A percentile compares a stretch with the other conserved stretches of the same genome.
These are phyloP conservation scores for Neopipo cinnamomea DNA, from an alignment of 2,113 vertebrate genomes.

Conservation along the genomic window DNA sequence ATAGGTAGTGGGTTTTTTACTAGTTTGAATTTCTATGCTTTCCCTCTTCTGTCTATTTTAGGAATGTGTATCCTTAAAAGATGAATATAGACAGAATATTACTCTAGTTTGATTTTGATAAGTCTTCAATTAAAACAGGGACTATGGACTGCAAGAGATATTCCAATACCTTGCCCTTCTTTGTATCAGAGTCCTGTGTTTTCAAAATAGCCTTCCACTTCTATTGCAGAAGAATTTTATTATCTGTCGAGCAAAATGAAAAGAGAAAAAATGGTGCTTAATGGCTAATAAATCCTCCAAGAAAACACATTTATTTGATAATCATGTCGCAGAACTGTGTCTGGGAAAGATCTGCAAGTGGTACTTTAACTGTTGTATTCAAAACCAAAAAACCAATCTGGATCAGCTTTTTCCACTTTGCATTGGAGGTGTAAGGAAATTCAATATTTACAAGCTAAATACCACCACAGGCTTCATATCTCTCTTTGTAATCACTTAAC, in stretches of 20 bases:
- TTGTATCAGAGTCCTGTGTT: neutral
- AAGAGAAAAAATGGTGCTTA: neutral
- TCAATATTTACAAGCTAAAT: slow-evolving; percentile 49
- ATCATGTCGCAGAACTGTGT: neutral
- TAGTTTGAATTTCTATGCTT: neutral
- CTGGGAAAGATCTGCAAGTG: slow-evolving; percentile 11
- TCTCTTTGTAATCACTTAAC: slow-evolving; percentile 45
- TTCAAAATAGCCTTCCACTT: neutral
- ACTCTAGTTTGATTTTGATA: neutral
- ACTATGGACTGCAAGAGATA: neutral
- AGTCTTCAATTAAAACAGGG: neutral
- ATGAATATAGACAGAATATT: neutral
- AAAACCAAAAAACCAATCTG: neutral
- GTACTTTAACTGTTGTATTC: neutral
- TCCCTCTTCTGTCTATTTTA: neutral
- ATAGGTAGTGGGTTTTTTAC: neutral
- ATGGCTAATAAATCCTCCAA: neutral
- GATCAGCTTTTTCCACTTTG: neutral
- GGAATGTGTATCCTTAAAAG: neutral
- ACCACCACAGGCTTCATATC: neutral
- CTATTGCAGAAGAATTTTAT: neutral
- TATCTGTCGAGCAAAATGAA: neutral
- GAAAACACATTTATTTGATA: slow-evolving; percentile 17
- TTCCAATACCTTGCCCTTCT: neutral
- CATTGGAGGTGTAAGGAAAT: slow-evolving; percentile 27